phyloP scores from a whole-genome alignment of 2,888 invertebrate genomes.

The Nomada ferruginata region DNA sequence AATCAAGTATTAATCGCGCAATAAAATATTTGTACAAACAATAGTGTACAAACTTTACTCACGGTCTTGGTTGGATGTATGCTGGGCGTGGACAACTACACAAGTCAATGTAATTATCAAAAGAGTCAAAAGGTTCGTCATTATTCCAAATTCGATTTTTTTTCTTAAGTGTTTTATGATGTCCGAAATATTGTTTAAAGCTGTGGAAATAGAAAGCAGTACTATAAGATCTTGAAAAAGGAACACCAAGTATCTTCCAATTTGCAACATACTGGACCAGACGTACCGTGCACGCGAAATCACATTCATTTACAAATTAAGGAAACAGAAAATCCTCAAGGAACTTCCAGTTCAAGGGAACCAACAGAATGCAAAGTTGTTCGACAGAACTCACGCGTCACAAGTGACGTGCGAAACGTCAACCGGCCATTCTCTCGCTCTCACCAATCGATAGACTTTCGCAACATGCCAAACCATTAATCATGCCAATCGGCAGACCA shows the following conservation, averaged over 20 bases:
- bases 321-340: neutral
- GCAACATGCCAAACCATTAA: neutral
- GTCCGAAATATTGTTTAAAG: conserved; percentile 50
- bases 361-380: neutral
- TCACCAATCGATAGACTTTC: neutral
- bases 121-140: conserved; percentile 79
- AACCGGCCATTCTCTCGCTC: conserved; percentile 5
- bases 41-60: conserved; percentile 63
- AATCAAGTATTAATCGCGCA: neutral
- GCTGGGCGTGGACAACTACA: conserved; percentile 79
- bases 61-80: conserved; percentile 78
- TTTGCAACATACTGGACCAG: no score
- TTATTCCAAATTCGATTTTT: conserved; percentile 43
- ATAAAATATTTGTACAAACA: neutral
- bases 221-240: neutral
- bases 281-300: no score
- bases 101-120: conserved; percentile 76
- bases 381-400: neutral
- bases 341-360: neutral
- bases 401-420: conserved; percentile 1
- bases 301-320: no score
- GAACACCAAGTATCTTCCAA: neutral
- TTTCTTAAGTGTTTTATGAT: conserved; percentile 20
- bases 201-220: conserved; percentile 46
- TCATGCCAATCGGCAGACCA: neutral